Evolutionary conservation across 2,797 vertebrate species (phyloP).

Genomic region (Semotilus atromaculatus): DNA sequence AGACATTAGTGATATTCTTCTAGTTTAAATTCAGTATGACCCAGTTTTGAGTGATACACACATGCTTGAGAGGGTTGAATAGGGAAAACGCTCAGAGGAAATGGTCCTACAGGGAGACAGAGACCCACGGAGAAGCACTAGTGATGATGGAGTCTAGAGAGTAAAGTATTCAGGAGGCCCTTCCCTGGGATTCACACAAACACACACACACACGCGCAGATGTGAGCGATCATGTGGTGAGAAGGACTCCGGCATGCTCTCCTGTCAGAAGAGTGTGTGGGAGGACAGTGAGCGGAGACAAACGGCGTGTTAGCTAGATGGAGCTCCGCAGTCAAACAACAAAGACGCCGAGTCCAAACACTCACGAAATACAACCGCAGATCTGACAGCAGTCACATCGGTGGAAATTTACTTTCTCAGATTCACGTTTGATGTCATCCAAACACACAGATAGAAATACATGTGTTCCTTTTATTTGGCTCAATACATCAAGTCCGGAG

Average conservation of each 20-base stretch:
- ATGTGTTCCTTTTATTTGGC: constrained; percentile 30
- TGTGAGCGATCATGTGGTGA: constrained; percentile 24
- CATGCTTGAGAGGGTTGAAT: neutral
- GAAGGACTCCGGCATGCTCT: constrained; percentile 36
- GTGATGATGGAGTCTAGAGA: constrained; percentile 18
- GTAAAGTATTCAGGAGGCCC: constrained; percentile 25
- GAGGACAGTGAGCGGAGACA: constrained; percentile 40
- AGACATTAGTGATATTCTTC: neutral
- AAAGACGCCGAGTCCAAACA: constrained; percentile 22
- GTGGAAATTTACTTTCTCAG: neutral
- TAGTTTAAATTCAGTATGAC: constrained; percentile 19
- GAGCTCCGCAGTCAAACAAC: constrained; percentile 27
- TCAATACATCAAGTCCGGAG: constrained; percentile 14
- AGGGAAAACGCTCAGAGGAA: neutral
- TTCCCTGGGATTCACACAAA: neutral
- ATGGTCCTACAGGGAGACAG: constrained; percentile 14
- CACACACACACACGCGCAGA: constrained; percentile 2
- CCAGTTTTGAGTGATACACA: constrained; percentile 26
- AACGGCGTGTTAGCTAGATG: constrained; percentile 7
- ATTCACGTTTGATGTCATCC: constrained; percentile 27
- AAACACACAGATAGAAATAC: constrained; percentile 23
- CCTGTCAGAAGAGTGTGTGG: constrained; percentile 35
- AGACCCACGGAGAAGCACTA: constrained; percentile 10
- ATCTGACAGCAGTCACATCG: constrained; percentile 25
- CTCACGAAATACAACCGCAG: constrained; percentile 25